These are phyloP conservation scores for Leptarthrus brevirostris DNA, from an alignment of 2,888 invertebrate species.

Conservation along the genomic window DNA sequence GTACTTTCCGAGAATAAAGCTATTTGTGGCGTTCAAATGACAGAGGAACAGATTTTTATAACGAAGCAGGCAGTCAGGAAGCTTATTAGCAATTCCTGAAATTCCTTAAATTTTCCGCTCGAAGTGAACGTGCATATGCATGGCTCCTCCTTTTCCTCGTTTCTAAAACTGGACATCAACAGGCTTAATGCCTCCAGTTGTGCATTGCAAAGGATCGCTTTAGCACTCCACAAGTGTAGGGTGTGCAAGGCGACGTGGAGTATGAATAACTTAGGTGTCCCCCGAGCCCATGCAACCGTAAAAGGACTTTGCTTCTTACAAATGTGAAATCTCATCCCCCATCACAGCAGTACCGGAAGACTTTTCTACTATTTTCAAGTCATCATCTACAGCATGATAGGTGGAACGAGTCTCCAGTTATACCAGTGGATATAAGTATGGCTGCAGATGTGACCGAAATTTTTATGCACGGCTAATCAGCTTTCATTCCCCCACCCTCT, in stretches of 20 bases:
- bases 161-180: not conserved
- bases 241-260: slow-evolving; percentile 14
- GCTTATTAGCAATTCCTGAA: slow-evolving; percentile 40
- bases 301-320: not conserved
- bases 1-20: not conserved
- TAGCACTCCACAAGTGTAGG: slow-evolving; percentile 2
- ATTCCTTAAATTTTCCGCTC: slow-evolving; percentile 21
- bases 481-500: slow-evolving; percentile 1
- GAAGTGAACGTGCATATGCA: slow-evolving; percentile 8
- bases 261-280: slow-evolving; percentile 4
- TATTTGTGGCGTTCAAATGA: slow-evolving; percentile 15
- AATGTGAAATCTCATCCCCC: not conserved
- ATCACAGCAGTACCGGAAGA: not conserved
- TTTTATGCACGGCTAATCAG: slow-evolving; percentile 29
- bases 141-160: slow-evolving; percentile 17
- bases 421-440: not conserved
- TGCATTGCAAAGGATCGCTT: slow-evolving; percentile 5
- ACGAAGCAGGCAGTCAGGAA: slow-evolving; percentile 8
- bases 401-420: not conserved
- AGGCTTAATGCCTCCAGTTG: no score
- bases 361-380: slow-evolving; percentile 14
- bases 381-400: no score
- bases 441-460: slow-evolving; percentile 27
- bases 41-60: slow-evolving; percentile 18
- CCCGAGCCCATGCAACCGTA: slow-evolving; percentile 7